Base-by-base conservation (phyloP, 2,797 vertebrate species). In the Falco peregrinus region DNA sequence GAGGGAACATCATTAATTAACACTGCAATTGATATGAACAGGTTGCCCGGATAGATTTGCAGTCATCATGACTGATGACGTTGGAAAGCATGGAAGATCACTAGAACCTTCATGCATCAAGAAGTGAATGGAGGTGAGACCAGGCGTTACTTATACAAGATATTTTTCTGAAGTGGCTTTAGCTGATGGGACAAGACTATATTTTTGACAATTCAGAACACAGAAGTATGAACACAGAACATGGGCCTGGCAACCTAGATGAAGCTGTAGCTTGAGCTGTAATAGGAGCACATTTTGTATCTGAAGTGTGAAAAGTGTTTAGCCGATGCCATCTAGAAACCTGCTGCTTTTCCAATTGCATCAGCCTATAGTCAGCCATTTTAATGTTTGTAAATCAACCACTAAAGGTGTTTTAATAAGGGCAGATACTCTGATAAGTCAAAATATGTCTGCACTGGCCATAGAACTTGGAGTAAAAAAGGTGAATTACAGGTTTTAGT, bases 91-190 rank as follows among this genome's bases (percentile, higher is more conserved):
- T 14, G 65, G 60, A 87, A 87, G 54, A 77, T 76, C 63, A 59
- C 54, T 50, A 53, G 25, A 60, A 64, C 29, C 29, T 80, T 64
- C 64, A 41, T 64, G 59, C 26, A 13, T 41, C 39, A 74, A 37
- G 35, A 54, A 33, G 25, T 82, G 26, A 43, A 29, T 26, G 28
- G 63, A 89, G 20, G 22, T 37, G 39, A 74, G 51, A 74, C 31
- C 31, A 59, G 22, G 13, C 22, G 53, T 83, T 94, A 60, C 45
- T 50, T 85, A 33, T 56, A 26, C 10, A 22, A 51, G 20, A 21
- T 84, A 25, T 79, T 92, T 81, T 94, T n/a, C 59, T 82, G 26
- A 82, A 77, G 13, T 83, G 45, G 28, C 63, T 96, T 92, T 78
- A 39, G 25, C n/a, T 92, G 28, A 20, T 45, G 26, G 28, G 33